Evolutionary conservation across 2,888 invertebrate species (phyloP).

Genomic region (Bombylius discolor): DNA sequence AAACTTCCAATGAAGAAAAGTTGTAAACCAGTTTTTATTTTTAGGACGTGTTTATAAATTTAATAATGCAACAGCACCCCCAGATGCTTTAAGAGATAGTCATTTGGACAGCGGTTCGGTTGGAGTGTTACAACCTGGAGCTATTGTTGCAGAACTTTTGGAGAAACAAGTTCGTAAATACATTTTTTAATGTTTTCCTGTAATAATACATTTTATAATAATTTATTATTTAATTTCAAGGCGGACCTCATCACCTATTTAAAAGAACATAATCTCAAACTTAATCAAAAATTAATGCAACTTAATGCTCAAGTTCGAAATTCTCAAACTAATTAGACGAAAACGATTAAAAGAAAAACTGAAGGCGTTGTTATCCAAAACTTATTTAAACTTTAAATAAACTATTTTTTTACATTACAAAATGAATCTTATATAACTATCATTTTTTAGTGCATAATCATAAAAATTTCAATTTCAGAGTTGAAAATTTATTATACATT

Average conservation of each 20-base stretch:
- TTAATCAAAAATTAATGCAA: slow-evolving; percentile 51
- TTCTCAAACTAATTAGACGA: slow-evolving; percentile 6
- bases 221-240: slow-evolving; percentile 21
- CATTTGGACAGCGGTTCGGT: slow-evolving; percentile 26
- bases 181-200: not conserved
- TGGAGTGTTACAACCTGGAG: slow-evolving; percentile 37
- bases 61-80: slow-evolving; percentile 43
- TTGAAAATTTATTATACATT: no score
- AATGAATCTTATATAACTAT: no score
- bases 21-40: not conserved
- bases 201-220: not conserved
- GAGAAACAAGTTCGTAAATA: slow-evolving; percentile 45
- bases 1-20: not conserved
- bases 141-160: slow-evolving; percentile 44
- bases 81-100: slow-evolving; percentile 48
- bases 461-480: no score
- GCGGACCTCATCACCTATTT: slow-evolving; percentile 56
- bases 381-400: no score
- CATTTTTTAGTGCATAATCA: no score
- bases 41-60: slow-evolving; percentile 48
- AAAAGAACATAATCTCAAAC: slow-evolving; percentile 50
- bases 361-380: no score
- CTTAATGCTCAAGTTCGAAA: slow-evolving; percentile 40
- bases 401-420: no score
- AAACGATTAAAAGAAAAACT: no score